Evolutionary conservation across 2,888 invertebrate species (phyloP), one percentile per base, ranked within the genome.

Genomic region (Automeris io): DNA sequence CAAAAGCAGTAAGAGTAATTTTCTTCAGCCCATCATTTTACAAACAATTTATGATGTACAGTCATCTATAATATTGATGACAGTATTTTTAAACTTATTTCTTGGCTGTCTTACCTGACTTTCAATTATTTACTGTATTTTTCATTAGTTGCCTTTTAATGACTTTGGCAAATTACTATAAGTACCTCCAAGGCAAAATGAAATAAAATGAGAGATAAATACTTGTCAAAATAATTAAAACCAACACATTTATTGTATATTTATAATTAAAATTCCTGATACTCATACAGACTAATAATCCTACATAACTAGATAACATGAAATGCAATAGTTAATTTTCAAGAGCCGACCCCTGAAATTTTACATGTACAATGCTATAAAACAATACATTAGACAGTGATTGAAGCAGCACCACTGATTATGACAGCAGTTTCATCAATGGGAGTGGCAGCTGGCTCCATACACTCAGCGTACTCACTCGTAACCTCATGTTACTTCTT

Each of bases 401-500:
- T 68, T 62, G 80, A 81, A 79, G 76, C 58, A 61, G 73, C 69
- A 25, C 79, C 75, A 70, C 76, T 73, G 47, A 80, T 67, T 40
- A 83, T 59, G 43, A 79, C 67, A 66, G 68, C 72, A 57, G 73
- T 57, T 60, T 83, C 80, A 60, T 71, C 67, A 46, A 71, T 66
- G 60, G 76, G 81, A 79, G 79, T 70, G 72, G 75, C 57, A 47
- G 54, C 73, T 45, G 69, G 64, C 68, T 72, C 64, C 62, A 60
- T 59, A 54, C 57, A 49, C 42, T 68, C 67, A 56, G 69, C 65
- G 49, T 70, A 71, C 77, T 70, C 83, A 70, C 77, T 75, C 80
- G 67, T 51, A 25, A 44, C 70, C 66, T 65, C 62, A 72, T 87
- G 82, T 89, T 90, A 92, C 88, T 91, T 91, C 91, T 95, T 95